Evolutionary conservation across 2,113 vertebrate genomes (phyloP), one percentile per base, ranked within the genome.

Genomic region (Xenopus borealis): DNA sequence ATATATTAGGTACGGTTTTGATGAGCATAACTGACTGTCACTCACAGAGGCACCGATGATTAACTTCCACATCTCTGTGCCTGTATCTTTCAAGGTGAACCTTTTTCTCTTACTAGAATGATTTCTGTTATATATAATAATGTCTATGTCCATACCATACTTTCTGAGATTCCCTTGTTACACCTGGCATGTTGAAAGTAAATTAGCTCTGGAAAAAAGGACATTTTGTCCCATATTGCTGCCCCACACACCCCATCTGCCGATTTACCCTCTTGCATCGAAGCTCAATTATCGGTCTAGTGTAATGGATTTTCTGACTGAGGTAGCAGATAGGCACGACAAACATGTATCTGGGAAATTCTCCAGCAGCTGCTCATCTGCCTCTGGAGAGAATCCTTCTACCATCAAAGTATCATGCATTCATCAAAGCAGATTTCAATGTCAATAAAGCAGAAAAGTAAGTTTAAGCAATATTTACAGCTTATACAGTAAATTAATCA

Each of bases 291-390:
- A 82, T 82, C 81, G 72, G 72, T 81, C 65, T 77, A 72, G 46
- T 79, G 78, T 81, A 86, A 82, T 11, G 4, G 33, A 73, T 82
- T 84, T 85, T 82, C 81, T 81, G 71, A 0, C 63, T 80, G 77
- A 85, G 66, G 81, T 77, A 79, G 81, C 62, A 80, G 75, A 69
- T 71, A 85, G 68, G 71, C 67, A 76, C 44, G 50, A 66, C 53
- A 65, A 81, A 80, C 53, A 8, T 62, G 63, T 82, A 78, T 73
- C 78, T 72, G 79, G 75, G 71, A 83, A 84, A 81, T 69, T 71
- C 78, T 78, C 69, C 0, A 3, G 46, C 69, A 78, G 74, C 3
- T 8, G 12, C 57, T 81, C 64, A 78, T 52, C 69, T 70, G 44
- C 2, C 78, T 79, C 71, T 57, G 14, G 65, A 77, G 79, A 71